phyloP scores from a whole-genome alignment of 2,888 invertebrate species.

The Iphiclides podalirius region DNA sequence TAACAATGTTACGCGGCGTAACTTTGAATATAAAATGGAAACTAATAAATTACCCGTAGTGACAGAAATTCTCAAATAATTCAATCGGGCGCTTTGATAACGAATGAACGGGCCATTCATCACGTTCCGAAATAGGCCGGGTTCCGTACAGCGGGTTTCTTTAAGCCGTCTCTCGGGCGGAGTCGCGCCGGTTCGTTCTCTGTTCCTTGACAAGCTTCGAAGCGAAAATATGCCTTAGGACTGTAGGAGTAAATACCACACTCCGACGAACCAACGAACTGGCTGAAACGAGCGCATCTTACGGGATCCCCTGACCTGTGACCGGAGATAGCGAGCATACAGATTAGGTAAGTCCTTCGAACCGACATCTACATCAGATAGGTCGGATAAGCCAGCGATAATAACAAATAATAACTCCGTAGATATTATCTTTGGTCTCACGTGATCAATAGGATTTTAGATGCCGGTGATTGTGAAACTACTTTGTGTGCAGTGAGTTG shows the following conservation, averaged over 20 bases:
- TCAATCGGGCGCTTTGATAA: constrained; percentile 37
- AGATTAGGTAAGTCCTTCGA: constrained; percentile 55
- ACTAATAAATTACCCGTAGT: constrained; percentile 15
- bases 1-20: constrained; percentile 4
- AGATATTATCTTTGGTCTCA: constrained; percentile 37
- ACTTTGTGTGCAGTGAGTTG: constrained; percentile 26
- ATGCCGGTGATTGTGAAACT: constrained; percentile 10
- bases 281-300: constrained; percentile 33
- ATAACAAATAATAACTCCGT: constrained; percentile 45
- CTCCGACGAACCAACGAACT: too few species aligned
- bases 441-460: constrained; percentile 1
- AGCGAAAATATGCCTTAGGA: too few species aligned
- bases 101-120: constrained; percentile 54
- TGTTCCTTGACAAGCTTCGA: constrained; percentile 20
- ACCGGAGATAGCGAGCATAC: constrained; percentile 57
- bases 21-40: constrained; percentile 16
- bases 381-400: constrained; percentile 48
- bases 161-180: constrained; percentile 37
- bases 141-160: constrained; percentile 43
- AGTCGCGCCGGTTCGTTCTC: constrained; percentile 42
- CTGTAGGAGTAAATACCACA: too few species aligned
- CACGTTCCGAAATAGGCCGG: constrained; percentile 56
- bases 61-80: constrained; percentile 27
- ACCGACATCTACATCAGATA: constrained; percentile 49
- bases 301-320: constrained; percentile 68